Evolutionary conservation across 2,888 invertebrate genomes (phyloP).

Genomic region (Pandemis corylana): DNA sequence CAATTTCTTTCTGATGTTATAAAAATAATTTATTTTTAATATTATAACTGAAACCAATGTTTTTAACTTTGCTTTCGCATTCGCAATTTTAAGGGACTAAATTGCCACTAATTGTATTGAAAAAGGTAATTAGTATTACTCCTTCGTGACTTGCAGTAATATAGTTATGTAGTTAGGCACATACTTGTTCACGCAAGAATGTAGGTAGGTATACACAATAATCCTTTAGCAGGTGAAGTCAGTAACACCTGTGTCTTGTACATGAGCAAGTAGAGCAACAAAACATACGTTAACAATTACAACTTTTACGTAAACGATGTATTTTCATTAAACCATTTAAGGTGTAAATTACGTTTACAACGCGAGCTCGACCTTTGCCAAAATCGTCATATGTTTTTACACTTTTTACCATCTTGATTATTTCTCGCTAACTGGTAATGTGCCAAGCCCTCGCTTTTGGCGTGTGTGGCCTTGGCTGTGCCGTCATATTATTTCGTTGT

Average conservation of each 20-base stretch:
- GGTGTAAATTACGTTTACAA: constrained; percentile 4
- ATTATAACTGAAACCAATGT: no score
- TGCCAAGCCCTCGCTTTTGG: constrained; percentile 25
- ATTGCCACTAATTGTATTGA: no score
- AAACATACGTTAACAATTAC: background rate
- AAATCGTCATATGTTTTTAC: constrained; percentile 23
- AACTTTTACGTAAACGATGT: background rate
- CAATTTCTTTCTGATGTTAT: no score
- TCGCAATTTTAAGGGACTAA: no score
- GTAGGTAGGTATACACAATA: background rate
- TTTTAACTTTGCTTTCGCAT: no score
- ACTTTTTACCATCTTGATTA: constrained; percentile 14
- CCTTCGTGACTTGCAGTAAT: no score
- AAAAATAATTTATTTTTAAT: no score
- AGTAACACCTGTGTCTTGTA: background rate
- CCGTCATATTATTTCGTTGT: background rate
- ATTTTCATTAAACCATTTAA: background rate
- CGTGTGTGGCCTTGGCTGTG: background rate
- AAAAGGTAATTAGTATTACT: no score
- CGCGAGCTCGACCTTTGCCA: constrained; percentile 13
- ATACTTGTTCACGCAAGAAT: no score
- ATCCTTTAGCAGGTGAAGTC: background rate
- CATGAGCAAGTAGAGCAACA: background rate
- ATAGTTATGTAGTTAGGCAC: no score
- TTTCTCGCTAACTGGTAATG: constrained; percentile 25